Base-by-base conservation (phyloP, 2,113 vertebrate species). In the Corvus hawaiiensis region DNA sequence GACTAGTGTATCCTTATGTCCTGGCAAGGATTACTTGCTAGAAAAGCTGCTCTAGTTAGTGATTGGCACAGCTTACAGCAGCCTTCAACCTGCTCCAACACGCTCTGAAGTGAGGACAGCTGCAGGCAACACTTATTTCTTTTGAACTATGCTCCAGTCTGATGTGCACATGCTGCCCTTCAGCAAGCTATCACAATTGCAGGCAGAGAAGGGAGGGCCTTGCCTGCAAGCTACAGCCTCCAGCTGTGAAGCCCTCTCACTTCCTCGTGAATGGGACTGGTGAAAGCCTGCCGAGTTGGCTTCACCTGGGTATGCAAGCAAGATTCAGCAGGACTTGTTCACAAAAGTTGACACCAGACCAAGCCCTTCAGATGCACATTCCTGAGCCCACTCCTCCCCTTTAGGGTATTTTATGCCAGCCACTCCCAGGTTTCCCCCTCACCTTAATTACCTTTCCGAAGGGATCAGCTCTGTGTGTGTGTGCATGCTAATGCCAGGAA, bases 321-420 rank as follows among this genome's bases (percentile, higher is more conserved):
- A 95, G 94, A 95, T 91, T 74, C 79, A 56, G 93, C 94, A 94
- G 68, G 86, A 88, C 61, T 79, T 35, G 32, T 77, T 91, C 76
- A 37, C 39, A 71, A 72, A 61, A 74, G 41, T 37, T 96, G 93
- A 93, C 88, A 94, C 22, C 1, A 6, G 61, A 84, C 79, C 96
- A 93, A 93, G 73, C 92, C 90, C 83, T 95, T 92, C 90, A 94
- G 86, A 90, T 66, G 94, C 68, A 39, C 96, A 94, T 96, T 96
- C 94, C 92, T 84, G 72, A 87, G 27, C 69, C 69, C 82, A 67
- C 88, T 96, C 95, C 87, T 84, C 64, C 56, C 90, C 94, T 90
- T 71, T 18, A 89, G 83, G 94, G 73, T 66, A 58, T 86, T 89
- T 88, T 72, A 56, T 84, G 46, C 32, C 72, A 89, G 76, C 83